These are phyloP conservation scores for Chelon labrosus DNA, from an alignment of 2,797 vertebrate species.

Conservation along the genomic window DNA sequence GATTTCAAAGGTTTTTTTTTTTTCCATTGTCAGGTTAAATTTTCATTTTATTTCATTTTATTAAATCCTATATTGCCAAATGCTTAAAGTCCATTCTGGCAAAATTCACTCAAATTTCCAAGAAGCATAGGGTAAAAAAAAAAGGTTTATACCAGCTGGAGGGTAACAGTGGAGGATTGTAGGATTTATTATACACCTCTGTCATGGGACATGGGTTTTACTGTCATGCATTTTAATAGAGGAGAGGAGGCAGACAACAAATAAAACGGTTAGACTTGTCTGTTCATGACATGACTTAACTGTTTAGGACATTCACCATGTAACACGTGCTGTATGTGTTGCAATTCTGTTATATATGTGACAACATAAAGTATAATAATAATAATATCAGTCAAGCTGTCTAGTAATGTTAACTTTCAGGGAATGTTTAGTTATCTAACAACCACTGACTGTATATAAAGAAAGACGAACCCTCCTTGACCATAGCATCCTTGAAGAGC, in stretches of 20 bases:
- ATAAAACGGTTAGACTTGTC: conserved; percentile 14
- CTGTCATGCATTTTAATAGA: neutral
- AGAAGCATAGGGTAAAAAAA: neutral
- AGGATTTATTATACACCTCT: conserved; percentile 29
- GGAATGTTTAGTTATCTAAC: neutral
- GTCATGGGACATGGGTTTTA: conserved; percentile 10
- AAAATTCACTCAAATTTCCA: conserved; percentile 5
- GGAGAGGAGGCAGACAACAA: neutral
- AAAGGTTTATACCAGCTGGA: neutral
- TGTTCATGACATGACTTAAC: conserved; percentile 9
- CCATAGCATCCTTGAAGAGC: too few species aligned
- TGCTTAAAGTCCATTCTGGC: conserved; percentile 1
- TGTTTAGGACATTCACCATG: conserved; percentile 3
- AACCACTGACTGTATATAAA: neutral
- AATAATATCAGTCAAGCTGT: neutral
- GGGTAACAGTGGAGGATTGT: neutral
- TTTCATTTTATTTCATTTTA: neutral
- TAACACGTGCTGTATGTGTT: conserved; percentile 10
- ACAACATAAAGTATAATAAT: neutral
- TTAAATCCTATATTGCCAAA: neutral
- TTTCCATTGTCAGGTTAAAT: neutral
- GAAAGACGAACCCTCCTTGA: too few species aligned
- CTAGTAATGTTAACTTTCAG: neutral
- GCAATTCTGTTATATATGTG: conserved; percentile 5
- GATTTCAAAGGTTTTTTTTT: neutral